Percentiles rank a stretch among this genome's conserved stretches.
Evolutionary conservation across 2,797 vertebrate genomes (phyloP).

Genomic region (Alcedo quadribrachys): DNA sequence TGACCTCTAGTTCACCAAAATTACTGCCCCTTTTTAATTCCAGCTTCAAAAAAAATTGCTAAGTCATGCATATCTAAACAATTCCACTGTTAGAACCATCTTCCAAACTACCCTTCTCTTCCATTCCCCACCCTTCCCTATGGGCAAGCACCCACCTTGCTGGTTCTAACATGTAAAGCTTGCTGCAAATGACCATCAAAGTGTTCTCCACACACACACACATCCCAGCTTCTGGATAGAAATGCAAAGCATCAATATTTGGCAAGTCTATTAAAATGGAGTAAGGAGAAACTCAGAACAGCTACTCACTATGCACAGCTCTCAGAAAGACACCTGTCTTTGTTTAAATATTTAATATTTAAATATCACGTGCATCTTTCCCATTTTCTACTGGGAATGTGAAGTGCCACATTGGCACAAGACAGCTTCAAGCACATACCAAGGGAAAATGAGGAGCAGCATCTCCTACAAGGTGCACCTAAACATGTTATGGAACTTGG

Average conservation of each 20-base stretch:
- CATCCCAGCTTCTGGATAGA: neutral
- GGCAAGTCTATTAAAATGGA: slow-evolving; percentile 20
- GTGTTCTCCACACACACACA: rapidly evolving
- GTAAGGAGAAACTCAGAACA: neutral
- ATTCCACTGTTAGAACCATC: neutral
- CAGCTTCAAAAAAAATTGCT: slow-evolving; percentile 9
- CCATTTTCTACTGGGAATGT: neutral
- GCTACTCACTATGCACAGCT: neutral
- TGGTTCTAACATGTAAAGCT: neutral
- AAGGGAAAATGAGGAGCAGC: neutral
- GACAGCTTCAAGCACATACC: neutral
- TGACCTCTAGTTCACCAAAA: slow-evolving; percentile 15
- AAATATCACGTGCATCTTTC: neutral
- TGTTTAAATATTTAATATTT: slow-evolving; percentile 42
- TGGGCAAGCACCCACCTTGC: rapidly evolving
- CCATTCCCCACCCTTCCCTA: neutral
- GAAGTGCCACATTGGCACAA: neutral
- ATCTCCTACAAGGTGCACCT: neutral
- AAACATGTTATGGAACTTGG: neutral
- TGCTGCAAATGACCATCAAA: neutral
- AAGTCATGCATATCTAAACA: slow-evolving; percentile 28
- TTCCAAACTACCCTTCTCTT: neutral
- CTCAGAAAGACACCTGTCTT: neutral
- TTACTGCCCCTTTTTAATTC: neutral
- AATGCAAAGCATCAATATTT: slow-evolving; percentile 24